These are phyloP conservation scores for Myotis vivesi DNA, from an alignment of 2,797 vertebrate genomes.

Conservation along the genomic window DNA sequence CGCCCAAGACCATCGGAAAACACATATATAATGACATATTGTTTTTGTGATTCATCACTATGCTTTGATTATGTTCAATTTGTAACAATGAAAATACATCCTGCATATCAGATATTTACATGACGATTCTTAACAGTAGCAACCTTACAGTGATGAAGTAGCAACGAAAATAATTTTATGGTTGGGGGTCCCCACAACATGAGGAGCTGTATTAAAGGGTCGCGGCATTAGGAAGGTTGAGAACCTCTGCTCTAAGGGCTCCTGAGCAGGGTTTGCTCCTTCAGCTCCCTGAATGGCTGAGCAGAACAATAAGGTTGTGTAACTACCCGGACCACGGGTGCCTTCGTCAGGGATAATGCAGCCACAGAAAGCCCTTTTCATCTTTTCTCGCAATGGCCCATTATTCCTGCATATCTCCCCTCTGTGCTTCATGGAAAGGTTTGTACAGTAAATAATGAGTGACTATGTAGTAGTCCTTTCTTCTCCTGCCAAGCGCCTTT, in stretches of 20 bases:
- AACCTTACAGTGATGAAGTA: no score
- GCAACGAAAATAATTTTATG: no score
- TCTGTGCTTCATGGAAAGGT: constrained; percentile 81
- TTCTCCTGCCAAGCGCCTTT: constrained; percentile 86
- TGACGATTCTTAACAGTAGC: no score
- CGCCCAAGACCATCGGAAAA: no score
- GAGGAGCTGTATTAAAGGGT: no score
- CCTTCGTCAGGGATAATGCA: constrained; percentile 70
- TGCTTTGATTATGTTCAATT: no score
- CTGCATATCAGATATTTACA: no score
- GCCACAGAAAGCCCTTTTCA: constrained; percentile 78
- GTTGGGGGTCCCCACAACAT: no score
- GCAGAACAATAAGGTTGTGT: constrained; percentile 76
- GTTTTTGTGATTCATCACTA: no score
- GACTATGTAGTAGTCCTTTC: constrained; percentile 82
- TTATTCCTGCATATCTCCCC: constrained; percentile 80
- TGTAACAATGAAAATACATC: no score
- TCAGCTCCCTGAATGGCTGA: constrained; percentile 68
- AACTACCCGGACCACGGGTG: constrained; percentile 61
- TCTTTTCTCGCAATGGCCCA: constrained; percentile 79
- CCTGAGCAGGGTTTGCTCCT: constrained; percentile 61
- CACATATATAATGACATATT: no score
- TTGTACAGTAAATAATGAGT: constrained; percentile 83
- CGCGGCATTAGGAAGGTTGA: no score
- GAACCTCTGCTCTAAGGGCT: neutral